Base-by-base conservation (phyloP, 1,140 invertebrate genomes). In the Lordiphosa collinella region DNA sequence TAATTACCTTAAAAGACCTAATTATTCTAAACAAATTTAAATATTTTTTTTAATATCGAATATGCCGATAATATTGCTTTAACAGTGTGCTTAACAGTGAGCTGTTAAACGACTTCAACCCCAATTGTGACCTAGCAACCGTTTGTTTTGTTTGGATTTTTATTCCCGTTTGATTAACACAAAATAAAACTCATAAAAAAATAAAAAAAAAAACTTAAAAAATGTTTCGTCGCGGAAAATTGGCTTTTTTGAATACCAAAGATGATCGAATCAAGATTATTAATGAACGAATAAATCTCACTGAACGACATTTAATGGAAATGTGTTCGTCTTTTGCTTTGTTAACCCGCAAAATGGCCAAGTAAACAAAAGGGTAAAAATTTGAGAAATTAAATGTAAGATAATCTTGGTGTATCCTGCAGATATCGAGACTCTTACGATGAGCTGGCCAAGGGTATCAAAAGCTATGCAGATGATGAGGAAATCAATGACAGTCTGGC, bases 351-450 rank as follows among this genome's bases (percentile, higher is more conserved):
- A 94, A 94, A 91, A 91, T 92, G 48, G 94, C 93, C 32, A 92
- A 93, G 92, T 93, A 74, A 12, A 4, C 4, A 0, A 13, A 12
- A 18, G 11, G 36, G 9, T 43, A 5, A 22, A 10, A 9, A 59
- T 61, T 56, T 40, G 43, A 49, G 41, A 25, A 1, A 10, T 8
- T 1, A 13, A 8, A 7, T 12, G 4, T 2, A 14, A 5, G 8
- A 16, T 35, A 13, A 10, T 11, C 11, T 5, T 7, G 3, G 5
- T 0, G 18, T 4, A 0, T 59, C 63, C 2, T 22, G 4, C 22
- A 94, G 93, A 84, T 86, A 94, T 41, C 90, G 94, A 10, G 93
- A 94, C 82, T 92, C 92, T 85, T 92, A 91, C 13, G 94, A 95
- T 71, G 93, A 94, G 71, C 67, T 94, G 29, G 91, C 93, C 4